A percentile compares a stretch with the other conserved stretches of the same genome.
These are phyloP conservation scores for Nerophis lumbriciformis DNA, from an alignment of 2,113 vertebrate species.

Conservation along the genomic window DNA sequence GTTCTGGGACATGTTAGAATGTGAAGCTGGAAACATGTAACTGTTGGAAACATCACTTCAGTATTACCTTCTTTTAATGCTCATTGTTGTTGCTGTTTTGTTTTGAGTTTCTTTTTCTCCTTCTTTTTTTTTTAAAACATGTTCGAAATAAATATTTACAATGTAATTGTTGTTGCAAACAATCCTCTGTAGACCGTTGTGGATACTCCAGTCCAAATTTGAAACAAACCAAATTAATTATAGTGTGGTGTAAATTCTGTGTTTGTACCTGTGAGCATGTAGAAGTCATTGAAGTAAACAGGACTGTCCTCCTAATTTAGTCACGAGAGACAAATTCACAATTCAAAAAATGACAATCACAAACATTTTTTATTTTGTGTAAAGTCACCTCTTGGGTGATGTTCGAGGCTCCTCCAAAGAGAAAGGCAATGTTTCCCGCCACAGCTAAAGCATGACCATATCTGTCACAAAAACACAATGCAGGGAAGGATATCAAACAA, in stretches of 20 bases:
- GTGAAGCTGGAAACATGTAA: too few relatives aligned
- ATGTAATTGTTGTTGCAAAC: too few relatives aligned
- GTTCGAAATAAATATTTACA: too few relatives aligned
- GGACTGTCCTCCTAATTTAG: slow-evolving; percentile 48
- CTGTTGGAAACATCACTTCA: too few relatives aligned
- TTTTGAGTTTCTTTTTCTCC: too few relatives aligned
- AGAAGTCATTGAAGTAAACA: slow-evolving; percentile 74
- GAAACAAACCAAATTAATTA: background rate
- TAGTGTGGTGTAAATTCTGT: background rate
- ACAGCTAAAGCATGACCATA: slow-evolving; percentile 64
- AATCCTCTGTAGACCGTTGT: too few relatives aligned
- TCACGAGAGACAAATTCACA: background rate
- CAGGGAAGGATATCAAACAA: background rate
- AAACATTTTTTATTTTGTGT: background rate
- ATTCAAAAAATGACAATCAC: background rate
- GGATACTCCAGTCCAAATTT: too few relatives aligned
- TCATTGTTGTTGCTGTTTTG: too few relatives aligned
- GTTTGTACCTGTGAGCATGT: slow-evolving; percentile 72
- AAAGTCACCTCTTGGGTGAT: slow-evolving; percentile 38
- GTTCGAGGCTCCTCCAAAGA: slow-evolving; percentile 70
- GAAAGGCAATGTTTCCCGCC: slow-evolving; percentile 68
- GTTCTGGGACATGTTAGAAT: too few relatives aligned
- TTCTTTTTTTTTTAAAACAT: too few relatives aligned
- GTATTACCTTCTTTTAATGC: too few relatives aligned
- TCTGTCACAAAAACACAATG: slow-evolving; percentile 28